phyloP scores from a whole-genome alignment of 1,140 invertebrate species.

The Hetaerina americana region DNA sequence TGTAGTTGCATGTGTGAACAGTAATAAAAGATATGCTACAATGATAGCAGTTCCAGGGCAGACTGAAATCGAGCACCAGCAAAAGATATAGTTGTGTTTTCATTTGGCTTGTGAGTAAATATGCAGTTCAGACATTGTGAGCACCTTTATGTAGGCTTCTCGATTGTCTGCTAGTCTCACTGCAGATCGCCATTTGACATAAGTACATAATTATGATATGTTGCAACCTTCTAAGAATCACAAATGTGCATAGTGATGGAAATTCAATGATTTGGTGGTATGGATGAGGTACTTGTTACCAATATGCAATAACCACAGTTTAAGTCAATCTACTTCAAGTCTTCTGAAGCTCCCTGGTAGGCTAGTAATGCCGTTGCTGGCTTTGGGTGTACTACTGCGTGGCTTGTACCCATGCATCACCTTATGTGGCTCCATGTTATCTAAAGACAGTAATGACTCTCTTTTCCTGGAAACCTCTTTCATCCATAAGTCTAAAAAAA shows the following conservation, averaged over 20 bases:
- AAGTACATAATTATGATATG: too few species aligned
- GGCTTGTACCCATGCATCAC: neutral
- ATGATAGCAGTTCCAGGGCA: too few species aligned
- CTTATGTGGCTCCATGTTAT: neutral
- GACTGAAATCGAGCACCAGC: too few species aligned
- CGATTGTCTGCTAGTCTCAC: too few species aligned
- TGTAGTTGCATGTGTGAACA: too few species aligned
- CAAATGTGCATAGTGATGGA: neutral
- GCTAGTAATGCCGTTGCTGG: neutral
- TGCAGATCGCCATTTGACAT: too few species aligned
- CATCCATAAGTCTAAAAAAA: neutral
- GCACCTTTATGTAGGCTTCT: too few species aligned
- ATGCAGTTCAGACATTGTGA: too few species aligned
- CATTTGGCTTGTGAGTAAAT: too few species aligned
- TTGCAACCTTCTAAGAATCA: too few species aligned
- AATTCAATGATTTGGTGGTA: neutral
- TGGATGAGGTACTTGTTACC: neutral
- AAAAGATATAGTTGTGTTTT: too few species aligned
- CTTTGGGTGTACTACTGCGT: neutral
- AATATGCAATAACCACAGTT: neutral
- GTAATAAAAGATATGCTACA: too few species aligned
- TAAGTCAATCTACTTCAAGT: constrained; percentile 3
- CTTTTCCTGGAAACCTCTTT: neutral
- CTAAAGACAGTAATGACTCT: neutral
- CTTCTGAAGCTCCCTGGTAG: constrained; percentile 3